A percentile compares a stretch with the other conserved stretches of the same genome.
Evolutionary conservation across 2,797 vertebrate species (phyloP).

Genomic region (Alca torda): DNA sequence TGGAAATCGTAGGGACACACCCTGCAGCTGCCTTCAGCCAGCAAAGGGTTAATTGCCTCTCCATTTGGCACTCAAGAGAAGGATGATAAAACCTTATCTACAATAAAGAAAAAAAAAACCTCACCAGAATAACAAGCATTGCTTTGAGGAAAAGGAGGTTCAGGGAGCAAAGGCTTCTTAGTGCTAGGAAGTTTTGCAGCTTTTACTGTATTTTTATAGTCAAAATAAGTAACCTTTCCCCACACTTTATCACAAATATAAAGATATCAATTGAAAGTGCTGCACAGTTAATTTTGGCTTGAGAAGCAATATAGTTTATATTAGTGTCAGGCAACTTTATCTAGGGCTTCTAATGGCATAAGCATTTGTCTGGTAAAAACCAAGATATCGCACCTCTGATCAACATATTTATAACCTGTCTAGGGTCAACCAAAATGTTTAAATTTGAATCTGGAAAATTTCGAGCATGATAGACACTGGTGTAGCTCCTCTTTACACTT

Average conservation of each 20-base stretch:
- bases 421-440: not conserved
- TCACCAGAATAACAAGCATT: not conserved
- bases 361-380: not conserved
- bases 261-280: not conserved
- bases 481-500: not conserved
- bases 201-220: not conserved
- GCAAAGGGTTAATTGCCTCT: not conserved
- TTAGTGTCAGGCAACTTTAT: not conserved
- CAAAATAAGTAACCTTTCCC: not conserved
- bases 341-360: not conserved
- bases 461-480: not conserved
- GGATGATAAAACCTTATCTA: slow-evolving; percentile 20
- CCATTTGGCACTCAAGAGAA: not conserved
- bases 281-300: not conserved
- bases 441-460: not conserved
- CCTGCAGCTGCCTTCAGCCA: not conserved
- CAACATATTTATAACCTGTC: not conserved
- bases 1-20: not conserved
- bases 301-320: not conserved
- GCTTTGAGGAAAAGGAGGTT: not conserved
- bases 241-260: not conserved
- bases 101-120: not conserved
- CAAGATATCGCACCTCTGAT: not conserved
- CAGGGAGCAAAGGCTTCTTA: not conserved
- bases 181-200: not conserved